phyloP scores from a whole-genome alignment of 1,140 invertebrate genomes.

The Protaetia brevitarsis region DNA sequence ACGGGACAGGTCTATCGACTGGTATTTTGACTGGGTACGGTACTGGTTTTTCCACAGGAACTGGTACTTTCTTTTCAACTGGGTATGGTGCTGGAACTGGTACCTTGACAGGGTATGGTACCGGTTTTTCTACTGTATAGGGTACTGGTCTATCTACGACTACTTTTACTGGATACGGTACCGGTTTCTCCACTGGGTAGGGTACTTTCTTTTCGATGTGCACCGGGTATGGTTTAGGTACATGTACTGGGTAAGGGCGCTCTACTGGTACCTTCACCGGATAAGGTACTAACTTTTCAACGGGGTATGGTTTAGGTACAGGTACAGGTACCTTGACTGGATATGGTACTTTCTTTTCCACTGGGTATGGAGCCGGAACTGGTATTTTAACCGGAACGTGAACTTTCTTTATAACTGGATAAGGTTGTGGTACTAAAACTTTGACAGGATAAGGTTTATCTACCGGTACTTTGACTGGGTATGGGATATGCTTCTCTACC shows the following conservation, averaged over 20 bases:
- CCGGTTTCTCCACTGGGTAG: slow-evolving; percentile 52
- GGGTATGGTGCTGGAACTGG: slow-evolving; percentile 56
- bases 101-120: slow-evolving; percentile 60
- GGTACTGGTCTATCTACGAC: slow-evolving; percentile 60
- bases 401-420: slow-evolving; percentile 64
- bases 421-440: slow-evolving; percentile 64
- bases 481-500: slow-evolving; percentile 69
- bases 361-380: slow-evolving; percentile 61
- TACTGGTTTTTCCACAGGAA: slow-evolving; percentile 63
- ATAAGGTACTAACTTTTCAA: slow-evolving; percentile 57
- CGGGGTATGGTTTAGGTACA: slow-evolving; percentile 59
- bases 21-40: slow-evolving; percentile 63
- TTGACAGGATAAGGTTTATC: slow-evolving; percentile 64
- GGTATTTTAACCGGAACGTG: slow-evolving; percentile 62
- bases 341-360: slow-evolving; percentile 62
- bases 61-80: slow-evolving; percentile 55
- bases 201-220: slow-evolving; percentile 49
- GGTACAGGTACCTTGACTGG: slow-evolving; percentile 59
- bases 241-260: slow-evolving; percentile 57
- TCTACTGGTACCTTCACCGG: slow-evolving; percentile 62
- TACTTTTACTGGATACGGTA: slow-evolving; percentile 53
- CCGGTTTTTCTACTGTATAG: slow-evolving; percentile 59
- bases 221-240: slow-evolving; percentile 47
- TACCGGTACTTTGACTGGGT: slow-evolving; percentile 67
- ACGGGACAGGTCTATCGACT: slow-evolving; percentile 61